Evolutionary conservation across 2,797 vertebrate genomes (phyloP).

Genomic region (Sylvia borin): DNA sequence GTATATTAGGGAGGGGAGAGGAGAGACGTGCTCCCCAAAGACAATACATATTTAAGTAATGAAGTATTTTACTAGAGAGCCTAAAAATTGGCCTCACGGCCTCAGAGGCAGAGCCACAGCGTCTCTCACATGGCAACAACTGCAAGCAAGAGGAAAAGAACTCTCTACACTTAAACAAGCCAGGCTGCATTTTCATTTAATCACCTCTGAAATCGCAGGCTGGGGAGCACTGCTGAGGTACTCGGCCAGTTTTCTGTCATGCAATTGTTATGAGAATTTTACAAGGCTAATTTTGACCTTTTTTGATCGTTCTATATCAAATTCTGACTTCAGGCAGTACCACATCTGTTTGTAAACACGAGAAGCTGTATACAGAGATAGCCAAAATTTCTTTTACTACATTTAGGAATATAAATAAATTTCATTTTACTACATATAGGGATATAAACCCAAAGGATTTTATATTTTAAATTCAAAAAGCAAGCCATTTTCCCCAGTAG

Average conservation of each 20-base stretch:
- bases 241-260: conserved; percentile 3
- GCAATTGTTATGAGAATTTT: background rate
- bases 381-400: background rate
- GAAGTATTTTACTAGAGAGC: conserved; percentile 53
- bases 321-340: background rate
- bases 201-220: conserved; percentile 10
- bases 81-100: conserved; percentile 34
- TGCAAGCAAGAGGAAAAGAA: conserved; percentile 4
- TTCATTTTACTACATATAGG: background rate
- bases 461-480: background rate
- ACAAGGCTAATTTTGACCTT: conserved; percentile 19
- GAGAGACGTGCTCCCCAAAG: conserved; percentile 43
- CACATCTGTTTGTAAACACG: conserved; percentile 29
- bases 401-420: background rate
- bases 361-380: background rate
- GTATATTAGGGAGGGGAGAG: background rate
- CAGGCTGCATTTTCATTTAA: background rate
- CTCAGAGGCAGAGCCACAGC: conserved; percentile 19
- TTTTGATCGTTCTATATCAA: conserved; percentile 30
- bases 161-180: conserved; percentile 5
- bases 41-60: conserved; percentile 65
- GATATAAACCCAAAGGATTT: background rate
- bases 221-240: background rate
- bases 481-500: background rate
- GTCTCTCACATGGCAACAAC: conserved; percentile 48